These are phyloP conservation scores for Xiphias gladius DNA, from an alignment of 2,113 vertebrate species.

Conservation along the genomic window DNA sequence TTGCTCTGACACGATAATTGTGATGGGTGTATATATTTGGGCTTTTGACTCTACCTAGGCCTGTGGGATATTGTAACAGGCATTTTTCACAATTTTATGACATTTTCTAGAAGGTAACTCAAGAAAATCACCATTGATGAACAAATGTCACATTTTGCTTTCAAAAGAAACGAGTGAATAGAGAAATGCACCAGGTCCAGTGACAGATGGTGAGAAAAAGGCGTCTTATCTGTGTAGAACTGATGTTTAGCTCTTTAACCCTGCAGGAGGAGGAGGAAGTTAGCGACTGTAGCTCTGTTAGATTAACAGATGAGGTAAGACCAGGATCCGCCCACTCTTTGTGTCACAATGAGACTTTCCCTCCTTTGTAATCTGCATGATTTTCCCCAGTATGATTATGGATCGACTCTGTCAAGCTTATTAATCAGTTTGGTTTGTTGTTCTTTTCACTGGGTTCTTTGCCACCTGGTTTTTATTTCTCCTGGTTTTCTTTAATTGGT, in stretches of 20 bases:
- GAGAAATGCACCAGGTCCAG: neutral
- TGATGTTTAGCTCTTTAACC: constrained; percentile 68
- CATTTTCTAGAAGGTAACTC: no score
- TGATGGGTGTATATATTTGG: no score
- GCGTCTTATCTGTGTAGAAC: constrained; percentile 26
- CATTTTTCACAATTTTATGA: no score
- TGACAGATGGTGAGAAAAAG: neutral
- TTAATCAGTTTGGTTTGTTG: neutral
- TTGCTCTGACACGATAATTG: no score
- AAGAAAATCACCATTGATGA: no score
- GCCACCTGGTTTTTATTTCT: neutral
- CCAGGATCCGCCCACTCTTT: constrained; percentile 31
- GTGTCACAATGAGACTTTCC: neutral
- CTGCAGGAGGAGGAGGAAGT: constrained; percentile 73
- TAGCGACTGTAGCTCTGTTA: constrained; percentile 75
- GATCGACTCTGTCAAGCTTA: neutral
- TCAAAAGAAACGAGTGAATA: no score
- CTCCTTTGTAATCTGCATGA: constrained; percentile 56
- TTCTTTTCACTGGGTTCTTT: constrained; percentile 12
- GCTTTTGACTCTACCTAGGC: no score
- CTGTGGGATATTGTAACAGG: no score
- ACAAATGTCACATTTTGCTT: no score
- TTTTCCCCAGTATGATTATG: neutral
- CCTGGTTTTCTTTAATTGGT: constrained; percentile 4
- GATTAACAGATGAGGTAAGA: constrained; percentile 74